Evolutionary conservation across 2,888 invertebrate genomes (phyloP), one percentile per base, ranked within the genome.

Genomic region (Eupithecia abbreviata): DNA sequence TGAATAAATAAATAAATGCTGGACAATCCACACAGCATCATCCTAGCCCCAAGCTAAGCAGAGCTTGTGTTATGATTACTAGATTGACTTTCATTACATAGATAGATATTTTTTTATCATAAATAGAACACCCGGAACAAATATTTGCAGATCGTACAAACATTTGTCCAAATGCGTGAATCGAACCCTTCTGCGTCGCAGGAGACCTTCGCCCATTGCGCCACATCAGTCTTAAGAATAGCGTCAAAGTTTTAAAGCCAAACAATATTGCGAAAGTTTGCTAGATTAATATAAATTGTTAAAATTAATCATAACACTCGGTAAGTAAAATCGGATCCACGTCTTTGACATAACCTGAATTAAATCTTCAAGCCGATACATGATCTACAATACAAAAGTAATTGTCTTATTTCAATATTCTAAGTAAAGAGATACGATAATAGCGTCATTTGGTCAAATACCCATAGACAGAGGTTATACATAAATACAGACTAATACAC

Each of bases 301-400:
- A 13, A 51, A 51, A 51, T 5, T 55, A 7, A 55, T 51, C 51
- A 55, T n/a, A n/a, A n/a, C n/a, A n/a, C n/a, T n/a, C n/a, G 55
- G n/a, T n/a, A 55, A n/a, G 7, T 55, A 65, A 65, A 65, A 65
- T 65, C 72, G 51, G 62, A 66, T 45, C n/a, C n/a, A 58, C 13
- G 42, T 30, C 43, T 49, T 51, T 41, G 18, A 30, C 4, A 49
- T 9, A 72, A 47, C 47, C 18, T 58, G 62, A 68, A 75, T 69
- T 68, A 72, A 58, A 62, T 65, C 41, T 75, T 75, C 69, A 68
- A 42, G 72, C 49, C 30, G 15, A 62, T 62, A 69, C 68, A 67
- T 67, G 75, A 62, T 65, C 49, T 68, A 65, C 73, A 70, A 66
- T 70, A 55, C 41, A 65, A 41, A 30, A 15, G 42, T 55, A 18